Evolutionary conservation across 2,888 invertebrate species (phyloP).

Genomic region (Balanococcus diminutus): DNA sequence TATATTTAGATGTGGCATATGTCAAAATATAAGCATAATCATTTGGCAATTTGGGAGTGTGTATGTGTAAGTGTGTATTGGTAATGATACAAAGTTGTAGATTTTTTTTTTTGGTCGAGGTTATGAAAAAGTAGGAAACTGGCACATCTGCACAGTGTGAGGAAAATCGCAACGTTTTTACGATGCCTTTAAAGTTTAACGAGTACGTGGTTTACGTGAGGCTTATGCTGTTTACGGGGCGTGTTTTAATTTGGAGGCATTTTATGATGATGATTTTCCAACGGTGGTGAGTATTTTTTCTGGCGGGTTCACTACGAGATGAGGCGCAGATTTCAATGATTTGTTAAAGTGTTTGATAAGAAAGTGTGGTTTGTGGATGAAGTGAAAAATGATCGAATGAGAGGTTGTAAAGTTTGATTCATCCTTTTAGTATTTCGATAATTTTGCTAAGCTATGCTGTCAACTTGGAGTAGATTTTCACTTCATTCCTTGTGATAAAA

Average conservation of each 20-base stretch:
- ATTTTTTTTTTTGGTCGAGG: background rate
- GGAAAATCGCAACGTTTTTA: conserved; percentile 10
- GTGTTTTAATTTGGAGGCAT: background rate
- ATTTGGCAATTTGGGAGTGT: background rate
- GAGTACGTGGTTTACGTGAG: background rate
- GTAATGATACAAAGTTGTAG: background rate
- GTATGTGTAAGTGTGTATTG: background rate
- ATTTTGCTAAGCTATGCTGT: background rate
- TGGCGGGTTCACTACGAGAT: background rate
- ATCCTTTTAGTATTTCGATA: background rate
- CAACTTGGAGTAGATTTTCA: background rate
- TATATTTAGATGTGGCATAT: background rate
- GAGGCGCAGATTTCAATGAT: background rate
- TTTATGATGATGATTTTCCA: background rate
- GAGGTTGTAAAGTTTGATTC: background rate
- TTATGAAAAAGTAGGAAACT: background rate
- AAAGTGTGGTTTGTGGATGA: background rate
- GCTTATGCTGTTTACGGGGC: background rate
- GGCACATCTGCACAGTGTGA: background rate
- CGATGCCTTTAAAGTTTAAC: conserved; percentile 16
- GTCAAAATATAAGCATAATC: background rate
- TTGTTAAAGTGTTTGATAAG: background rate
- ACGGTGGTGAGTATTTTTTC: background rate
- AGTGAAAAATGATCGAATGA: background rate
- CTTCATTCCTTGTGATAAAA: background rate